Conservation (phyloP, 2,888 invertebrate genomes). For the Pristionchus fissidentatus region DNA sequence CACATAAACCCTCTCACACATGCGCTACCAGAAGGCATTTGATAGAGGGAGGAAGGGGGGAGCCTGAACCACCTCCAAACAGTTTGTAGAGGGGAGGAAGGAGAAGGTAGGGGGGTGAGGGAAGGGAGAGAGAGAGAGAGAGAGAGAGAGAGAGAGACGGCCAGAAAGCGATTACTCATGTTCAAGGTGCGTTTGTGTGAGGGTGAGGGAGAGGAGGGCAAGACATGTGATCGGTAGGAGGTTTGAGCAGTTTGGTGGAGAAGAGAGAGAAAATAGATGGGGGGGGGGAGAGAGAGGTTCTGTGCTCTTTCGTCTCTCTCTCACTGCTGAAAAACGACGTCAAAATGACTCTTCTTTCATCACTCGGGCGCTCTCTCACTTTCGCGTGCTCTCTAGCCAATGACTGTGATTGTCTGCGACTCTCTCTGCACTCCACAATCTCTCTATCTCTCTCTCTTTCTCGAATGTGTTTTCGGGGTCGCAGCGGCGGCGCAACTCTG, state of each 20-base stretch:
- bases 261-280: neutral
- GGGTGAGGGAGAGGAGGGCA: neutral
- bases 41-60: neutral
- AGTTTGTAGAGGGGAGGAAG: neutral
- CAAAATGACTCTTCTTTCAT: constrained; percentile 16
- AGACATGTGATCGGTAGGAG: constrained; percentile 35
- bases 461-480: too few relatives aligned
- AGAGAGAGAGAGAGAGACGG: neutral
- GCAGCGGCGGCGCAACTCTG: too few relatives aligned
- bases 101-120: neutral
- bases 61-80: neutral
- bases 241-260: too few relatives aligned
- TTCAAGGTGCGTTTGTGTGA: constrained; percentile 17
- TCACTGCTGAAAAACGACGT: constrained; percentile 34
- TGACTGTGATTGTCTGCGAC: neutral
- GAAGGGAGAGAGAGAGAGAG: neutral
- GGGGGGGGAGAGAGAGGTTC: constrained; percentile 7
- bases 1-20: too few relatives aligned
- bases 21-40: too few relatives aligned
- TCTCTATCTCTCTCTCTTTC: constrained; percentile 23
- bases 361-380: constrained; percentile 28
- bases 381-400: constrained; percentile 1
- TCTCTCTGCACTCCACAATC: neutral
- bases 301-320: neutral
- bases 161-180: constrained; percentile 16